Base-by-base conservation (phyloP, 2,113 vertebrate genomes). In the Toxotes chatareus region DNA sequence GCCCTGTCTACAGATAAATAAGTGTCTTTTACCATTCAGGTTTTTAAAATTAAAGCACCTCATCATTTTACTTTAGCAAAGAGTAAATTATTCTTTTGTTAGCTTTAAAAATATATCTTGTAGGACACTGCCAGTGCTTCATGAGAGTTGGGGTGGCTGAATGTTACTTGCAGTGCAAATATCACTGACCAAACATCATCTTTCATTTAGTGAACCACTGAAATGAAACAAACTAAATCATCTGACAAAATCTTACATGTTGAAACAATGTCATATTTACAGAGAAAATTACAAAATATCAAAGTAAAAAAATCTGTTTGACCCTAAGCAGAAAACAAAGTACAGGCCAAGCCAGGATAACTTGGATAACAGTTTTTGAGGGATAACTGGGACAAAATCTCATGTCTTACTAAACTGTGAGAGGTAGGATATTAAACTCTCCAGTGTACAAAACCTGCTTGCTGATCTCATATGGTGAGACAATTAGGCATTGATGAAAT, bases 201-300 rank as follows among this genome's bases (percentile, higher is more conserved):
- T 68, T 62, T 67, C 3, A 7, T 61, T 53, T 5, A 53, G 8
- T 63, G n/a, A 69, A 69, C 14, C 68, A 23, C 42, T 0, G 3
- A 40, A 16, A 16, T 55, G 49, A 66, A 75, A 65, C n/a, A n/a
- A n/a, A n/a, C n/a, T n/a, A n/a, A n/a, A 27, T 75, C 27, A 44
- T 38, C 27, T 13, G 65, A 67, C 32, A 59, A 36, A 38, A 64
- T 19, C 0, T 0, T 31, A 59, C 17, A 70, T 36, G 31, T 64
- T 40, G 56, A 74, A 74, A 74, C 47, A 63, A 21, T 42, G 66
- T 31, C 66, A 13, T 36, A 62, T 81, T 70, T 75, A 62, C 70
- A 44, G 60, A 81, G 44, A n/a, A 71, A 53, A 81, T 66, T 1
- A 47, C 55, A 19, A 27, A 36, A 68, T 40, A 6, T 63, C 4